phyloP scores from a whole-genome alignment of 2,797 vertebrate genomes.

The Myioborus miniatus region DNA sequence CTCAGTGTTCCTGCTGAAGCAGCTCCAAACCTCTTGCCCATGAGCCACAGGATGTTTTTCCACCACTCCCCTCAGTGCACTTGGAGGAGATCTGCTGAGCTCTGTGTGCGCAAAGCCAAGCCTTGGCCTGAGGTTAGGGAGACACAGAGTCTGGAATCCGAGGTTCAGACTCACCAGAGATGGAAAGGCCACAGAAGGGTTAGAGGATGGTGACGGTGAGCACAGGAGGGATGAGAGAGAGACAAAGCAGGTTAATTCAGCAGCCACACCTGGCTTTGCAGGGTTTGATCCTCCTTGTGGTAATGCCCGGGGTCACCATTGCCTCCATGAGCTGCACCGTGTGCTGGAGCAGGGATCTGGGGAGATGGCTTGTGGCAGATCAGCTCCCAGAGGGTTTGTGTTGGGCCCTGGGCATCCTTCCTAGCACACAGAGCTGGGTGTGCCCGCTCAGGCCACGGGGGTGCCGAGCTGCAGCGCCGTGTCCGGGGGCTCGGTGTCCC shows the following conservation, averaged over 20 bases:
- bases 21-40: neutral
- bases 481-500: slow-evolving; percentile 53
- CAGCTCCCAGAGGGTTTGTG: rapidly evolving
- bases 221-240: neutral
- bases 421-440: rapidly evolving
- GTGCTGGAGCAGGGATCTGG: rapidly evolving
- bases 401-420: neutral
- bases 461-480: slow-evolving; percentile 76
- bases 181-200: neutral
- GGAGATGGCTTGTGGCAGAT: neutral
- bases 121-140: neutral
- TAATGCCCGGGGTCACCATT: rapidly evolving
- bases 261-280: neutral
- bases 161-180: neutral
- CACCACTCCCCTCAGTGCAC: rapidly evolving
- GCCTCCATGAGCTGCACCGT: rapidly evolving
- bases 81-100: neutral
- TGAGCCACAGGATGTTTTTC: neutral
- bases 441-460: neutral
- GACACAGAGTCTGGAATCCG: neutral
- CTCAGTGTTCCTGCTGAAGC: neutral
- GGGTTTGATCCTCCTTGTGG: neutral
- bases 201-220: neutral
- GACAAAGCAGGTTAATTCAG: neutral
- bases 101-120: neutral